Conservation (phyloP, 35 echinoderm and acorn worm species). For the Lytechinus pictus region DNA sequence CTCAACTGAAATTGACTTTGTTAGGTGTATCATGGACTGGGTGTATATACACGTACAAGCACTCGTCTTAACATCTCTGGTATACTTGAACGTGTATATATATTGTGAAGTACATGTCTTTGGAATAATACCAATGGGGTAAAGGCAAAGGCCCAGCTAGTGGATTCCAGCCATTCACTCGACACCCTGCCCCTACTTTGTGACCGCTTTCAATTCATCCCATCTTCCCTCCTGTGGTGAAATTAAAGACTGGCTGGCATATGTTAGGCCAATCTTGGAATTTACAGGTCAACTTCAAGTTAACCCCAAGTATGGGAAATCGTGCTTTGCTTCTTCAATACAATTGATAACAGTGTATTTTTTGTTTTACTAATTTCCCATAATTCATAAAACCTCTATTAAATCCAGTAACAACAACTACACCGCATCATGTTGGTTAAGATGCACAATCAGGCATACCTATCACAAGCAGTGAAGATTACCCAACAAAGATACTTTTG, state of each 20-base stretch:
- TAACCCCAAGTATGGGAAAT: not conserved
- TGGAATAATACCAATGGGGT: too few species aligned
- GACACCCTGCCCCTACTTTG: not conserved
- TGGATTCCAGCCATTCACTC: not conserved
- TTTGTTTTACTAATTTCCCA: too few species aligned
- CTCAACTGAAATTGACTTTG: not conserved
- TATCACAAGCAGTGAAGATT: too few species aligned
- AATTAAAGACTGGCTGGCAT: not conserved
- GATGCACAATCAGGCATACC: too few species aligned
- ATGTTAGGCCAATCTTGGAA: not conserved
- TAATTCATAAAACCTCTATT: too few species aligned
- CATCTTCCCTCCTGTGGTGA: not conserved
- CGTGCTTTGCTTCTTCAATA: not conserved
- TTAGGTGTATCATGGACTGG: too few species aligned
- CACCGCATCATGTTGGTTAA: too few species aligned
- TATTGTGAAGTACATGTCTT: too few species aligned
- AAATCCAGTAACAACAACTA: too few species aligned
- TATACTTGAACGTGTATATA: not conserved
- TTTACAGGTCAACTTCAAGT: not conserved
- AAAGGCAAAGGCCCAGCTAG: not conserved
- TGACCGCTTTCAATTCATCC: slow-evolving; percentile 1
- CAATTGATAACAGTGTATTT: too few species aligned
- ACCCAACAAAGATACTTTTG: too few species aligned
- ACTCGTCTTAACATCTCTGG: not conserved
- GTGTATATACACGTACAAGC: too few species aligned